Evolutionary conservation across 2,113 vertebrate species (phyloP).

Genomic region (Silurus meridionalis): DNA sequence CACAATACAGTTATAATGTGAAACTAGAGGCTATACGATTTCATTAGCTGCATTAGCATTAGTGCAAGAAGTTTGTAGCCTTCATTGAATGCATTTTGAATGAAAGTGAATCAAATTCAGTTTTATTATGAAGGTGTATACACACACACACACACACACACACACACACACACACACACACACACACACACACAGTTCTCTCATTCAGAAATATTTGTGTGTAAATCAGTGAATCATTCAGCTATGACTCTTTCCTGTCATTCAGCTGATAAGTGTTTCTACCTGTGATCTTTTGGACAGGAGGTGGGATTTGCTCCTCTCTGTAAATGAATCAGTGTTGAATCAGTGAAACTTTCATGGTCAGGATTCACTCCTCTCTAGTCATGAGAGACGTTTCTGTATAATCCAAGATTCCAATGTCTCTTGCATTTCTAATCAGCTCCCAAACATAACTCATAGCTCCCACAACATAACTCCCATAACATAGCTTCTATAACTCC

Average conservation of each 20-base stretch:
- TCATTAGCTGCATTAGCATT: not conserved
- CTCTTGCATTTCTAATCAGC: not conserved
- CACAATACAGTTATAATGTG: not conserved
- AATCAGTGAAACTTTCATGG: no score
- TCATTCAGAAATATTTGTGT: not conserved
- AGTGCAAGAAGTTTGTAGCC: not conserved
- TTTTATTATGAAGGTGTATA: no score
- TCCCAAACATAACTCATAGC: no score
- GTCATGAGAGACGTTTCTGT: not conserved
- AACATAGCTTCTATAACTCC: no score
- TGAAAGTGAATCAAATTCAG: not conserved
- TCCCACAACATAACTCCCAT: no score
- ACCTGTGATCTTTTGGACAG: no score
- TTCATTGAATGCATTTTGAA: not conserved
- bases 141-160: no score
- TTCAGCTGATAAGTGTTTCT: not conserved
- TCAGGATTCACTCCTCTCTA: not conserved
- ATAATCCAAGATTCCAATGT: not conserved
- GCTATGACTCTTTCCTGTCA: no score
- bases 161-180: no score
- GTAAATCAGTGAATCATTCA: not conserved
- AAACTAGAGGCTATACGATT: not conserved
- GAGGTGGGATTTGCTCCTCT: no score
- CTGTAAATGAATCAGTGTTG: no score
- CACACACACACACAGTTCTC: no score